Percentiles rank a stretch among this genome's conserved stretches.
Evolutionary conservation across 1,140 invertebrate genomes (phyloP).

Genomic region (Pachypsylla venusta): DNA sequence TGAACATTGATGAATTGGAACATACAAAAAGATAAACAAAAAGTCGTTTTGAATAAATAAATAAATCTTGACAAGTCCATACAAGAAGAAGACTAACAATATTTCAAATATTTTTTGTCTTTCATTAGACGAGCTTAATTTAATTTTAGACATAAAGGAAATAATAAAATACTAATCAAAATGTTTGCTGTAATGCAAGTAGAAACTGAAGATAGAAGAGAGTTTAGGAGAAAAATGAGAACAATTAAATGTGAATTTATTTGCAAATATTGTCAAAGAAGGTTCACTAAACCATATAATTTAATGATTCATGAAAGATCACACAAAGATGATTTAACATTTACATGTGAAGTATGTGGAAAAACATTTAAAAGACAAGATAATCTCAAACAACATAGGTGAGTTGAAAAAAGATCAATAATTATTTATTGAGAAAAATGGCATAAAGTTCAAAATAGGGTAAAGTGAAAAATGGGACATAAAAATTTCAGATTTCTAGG

Average conservation of each 20-base stretch:
- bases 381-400: conserved; percentile 91
- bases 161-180: background rate
- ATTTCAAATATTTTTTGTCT: no score
- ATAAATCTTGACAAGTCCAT: background rate
- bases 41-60: background rate
- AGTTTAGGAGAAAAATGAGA: conserved; percentile 83
- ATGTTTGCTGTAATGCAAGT: conserved; percentile 78
- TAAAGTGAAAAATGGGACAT: no score
- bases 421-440: no score
- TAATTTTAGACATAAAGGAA: no score
- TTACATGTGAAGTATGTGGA: conserved; percentile 96
- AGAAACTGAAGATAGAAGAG: conserved; percentile 76
- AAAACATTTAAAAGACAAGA: conserved; percentile 97
- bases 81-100: no score
- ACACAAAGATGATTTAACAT: conserved; percentile 95
- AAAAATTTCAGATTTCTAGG: no score
- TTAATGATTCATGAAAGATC: conserved; percentile 97
- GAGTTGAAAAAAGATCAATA: conserved; percentile 32
- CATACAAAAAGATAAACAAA: background rate
- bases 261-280: conserved; percentile 95
- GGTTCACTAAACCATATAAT: conserved; percentile 99
- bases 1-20: background rate
- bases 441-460: no score
- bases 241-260: conserved; percentile 88
- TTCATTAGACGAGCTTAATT: no score